Conservation (phyloP, 1,140 invertebrate genomes). For the Whitmania pigra region DNA sequence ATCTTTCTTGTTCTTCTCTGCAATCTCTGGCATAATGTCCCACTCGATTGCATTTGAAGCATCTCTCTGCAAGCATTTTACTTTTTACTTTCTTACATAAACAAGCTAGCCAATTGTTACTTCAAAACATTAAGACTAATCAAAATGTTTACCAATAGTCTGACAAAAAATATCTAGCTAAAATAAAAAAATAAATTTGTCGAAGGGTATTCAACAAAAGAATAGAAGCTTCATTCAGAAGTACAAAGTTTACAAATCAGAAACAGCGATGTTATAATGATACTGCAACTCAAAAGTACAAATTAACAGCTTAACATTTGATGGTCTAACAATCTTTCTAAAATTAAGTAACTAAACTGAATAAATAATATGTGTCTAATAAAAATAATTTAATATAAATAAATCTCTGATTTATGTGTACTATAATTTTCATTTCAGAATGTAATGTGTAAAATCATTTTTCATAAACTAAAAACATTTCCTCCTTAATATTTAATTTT, state of each 20-base stretch:
- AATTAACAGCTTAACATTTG: background rate
- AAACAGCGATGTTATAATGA: too few species aligned
- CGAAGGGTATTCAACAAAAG: background rate
- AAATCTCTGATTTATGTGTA: too few species aligned
- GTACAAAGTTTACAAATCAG: background rate
- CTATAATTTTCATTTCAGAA: too few species aligned
- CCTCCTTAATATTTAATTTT: too few species aligned
- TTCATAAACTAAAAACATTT: too few species aligned
- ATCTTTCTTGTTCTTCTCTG: slow-evolving; percentile 23
- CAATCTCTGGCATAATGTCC: slow-evolving; percentile 26
- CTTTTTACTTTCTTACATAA: background rate
- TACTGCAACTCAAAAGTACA: background rate
- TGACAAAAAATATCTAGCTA: background rate
- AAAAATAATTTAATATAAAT: too few species aligned
- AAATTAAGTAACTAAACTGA: background rate
- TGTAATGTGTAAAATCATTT: too few species aligned
- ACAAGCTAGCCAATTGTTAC: background rate
- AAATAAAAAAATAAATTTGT: background rate
- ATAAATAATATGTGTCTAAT: too few species aligned
- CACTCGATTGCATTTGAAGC: slow-evolving; percentile 24
- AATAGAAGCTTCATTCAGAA: background rate
- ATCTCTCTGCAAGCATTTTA: slow-evolving; percentile 18
- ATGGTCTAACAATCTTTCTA: background rate
- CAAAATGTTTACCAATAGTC: background rate
- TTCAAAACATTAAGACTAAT: background rate